A percentile compares a stretch with the other conserved stretches of the same genome.
phyloP scores from a whole-genome alignment of 2,888 invertebrate genomes.

The Pseudococcus longispinus region DNA sequence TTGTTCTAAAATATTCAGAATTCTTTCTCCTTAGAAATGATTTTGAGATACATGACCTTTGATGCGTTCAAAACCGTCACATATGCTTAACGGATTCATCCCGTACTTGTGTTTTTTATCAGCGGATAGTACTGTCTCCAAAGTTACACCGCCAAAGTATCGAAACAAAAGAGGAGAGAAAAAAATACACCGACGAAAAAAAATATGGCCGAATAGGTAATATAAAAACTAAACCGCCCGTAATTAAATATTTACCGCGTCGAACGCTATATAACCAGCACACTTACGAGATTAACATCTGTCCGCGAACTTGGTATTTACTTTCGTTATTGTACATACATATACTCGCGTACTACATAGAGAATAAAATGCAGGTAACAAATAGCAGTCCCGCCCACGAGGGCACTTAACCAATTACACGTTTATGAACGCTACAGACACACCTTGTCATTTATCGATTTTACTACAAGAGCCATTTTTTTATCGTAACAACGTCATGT shows the following conservation, averaged over 20 bases:
- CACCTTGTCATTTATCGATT: constrained; percentile 55
- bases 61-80: too few species aligned
- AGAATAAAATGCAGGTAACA: constrained; percentile 53
- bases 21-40: too few species aligned
- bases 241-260: constrained; percentile 52
- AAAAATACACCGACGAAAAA: background rate
- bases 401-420: constrained; percentile 55
- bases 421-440: constrained; percentile 54
- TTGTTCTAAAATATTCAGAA: too few species aligned
- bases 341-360: constrained; percentile 4
- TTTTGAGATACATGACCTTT: too few species aligned
- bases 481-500: constrained; percentile 46
- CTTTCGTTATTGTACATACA: background rate
- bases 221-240: background rate
- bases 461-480: constrained; percentile 53
- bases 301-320: constrained; percentile 49
- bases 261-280: background rate
- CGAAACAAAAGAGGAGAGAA: background rate
- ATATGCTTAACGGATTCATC: too few species aligned
- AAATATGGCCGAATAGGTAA: constrained; percentile 38
- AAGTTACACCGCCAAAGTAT: too few species aligned
- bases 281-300: constrained; percentile 49
- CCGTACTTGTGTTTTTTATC: too few species aligned
- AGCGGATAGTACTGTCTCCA: too few species aligned
- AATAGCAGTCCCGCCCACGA: constrained; percentile 54